phyloP scores from a whole-genome alignment of 2,113 vertebrate genomes.

The Mugil cephalus region DNA sequence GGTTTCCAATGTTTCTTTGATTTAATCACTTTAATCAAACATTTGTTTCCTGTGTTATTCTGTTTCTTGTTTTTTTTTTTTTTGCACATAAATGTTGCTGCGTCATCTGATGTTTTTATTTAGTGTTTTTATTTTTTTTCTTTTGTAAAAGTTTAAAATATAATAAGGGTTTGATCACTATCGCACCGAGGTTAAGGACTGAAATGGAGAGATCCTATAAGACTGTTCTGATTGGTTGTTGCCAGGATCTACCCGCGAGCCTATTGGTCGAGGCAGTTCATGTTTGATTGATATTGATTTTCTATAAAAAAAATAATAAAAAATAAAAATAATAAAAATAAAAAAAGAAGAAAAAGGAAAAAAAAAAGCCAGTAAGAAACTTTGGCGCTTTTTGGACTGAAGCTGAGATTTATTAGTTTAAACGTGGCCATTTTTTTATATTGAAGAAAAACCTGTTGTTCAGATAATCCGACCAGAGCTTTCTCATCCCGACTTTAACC shows the following conservation, averaged over 20 bases:
- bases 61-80: conserved; percentile 41
- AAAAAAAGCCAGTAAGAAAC: not conserved
- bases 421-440: conserved; percentile 25
- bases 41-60: conserved; percentile 62
- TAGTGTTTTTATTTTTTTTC: conserved; percentile 71
- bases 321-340: no score
- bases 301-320: not conserved
- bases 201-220: conserved; percentile 44
- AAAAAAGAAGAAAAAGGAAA: no score
- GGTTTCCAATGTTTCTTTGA: conserved; percentile 52
- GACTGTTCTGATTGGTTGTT: conserved; percentile 39
- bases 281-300: conserved; percentile 26
- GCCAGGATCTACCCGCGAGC: conserved; percentile 31
- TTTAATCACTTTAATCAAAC: conserved; percentile 68
- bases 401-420: conserved; percentile 41
- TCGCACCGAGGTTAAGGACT: conserved; percentile 56
- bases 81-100: conserved; percentile 79
- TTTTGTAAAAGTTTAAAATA: conserved; percentile 72
- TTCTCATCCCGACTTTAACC: conserved; percentile 9
- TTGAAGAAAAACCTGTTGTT: conserved; percentile 4
- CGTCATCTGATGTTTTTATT: conserved; percentile 62
- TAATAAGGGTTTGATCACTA: conserved; percentile 80
- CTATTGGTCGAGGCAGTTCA: not conserved
- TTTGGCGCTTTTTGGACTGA: conserved; percentile 41
- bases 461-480: conserved; percentile 44